Conservation (phyloP, 2,888 invertebrate species). For the Lysandra bellargus region DNA sequence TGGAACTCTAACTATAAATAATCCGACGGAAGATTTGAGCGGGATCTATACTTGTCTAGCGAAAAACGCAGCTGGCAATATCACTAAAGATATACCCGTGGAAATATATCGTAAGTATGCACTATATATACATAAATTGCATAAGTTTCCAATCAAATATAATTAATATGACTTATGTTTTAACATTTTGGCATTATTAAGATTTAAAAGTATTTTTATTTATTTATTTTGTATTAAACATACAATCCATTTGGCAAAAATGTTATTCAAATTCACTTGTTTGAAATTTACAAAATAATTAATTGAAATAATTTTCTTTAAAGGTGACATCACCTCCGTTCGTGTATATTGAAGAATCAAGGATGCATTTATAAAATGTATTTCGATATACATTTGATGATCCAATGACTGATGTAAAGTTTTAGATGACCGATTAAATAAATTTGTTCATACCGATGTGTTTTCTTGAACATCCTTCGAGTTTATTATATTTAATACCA, state of each 20-base stretch:
- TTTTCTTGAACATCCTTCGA: neutral
- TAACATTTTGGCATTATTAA: neutral
- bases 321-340: constrained; percentile 28
- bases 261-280: neutral
- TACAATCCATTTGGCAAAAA: constrained; percentile 13
- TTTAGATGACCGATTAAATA: neutral
- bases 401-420: neutral
- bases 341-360: constrained; percentile 28
- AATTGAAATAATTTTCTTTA: constrained; percentile 25
- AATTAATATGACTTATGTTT: neutral
- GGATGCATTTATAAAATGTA: neutral
- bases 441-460: neutral
- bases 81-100: constrained; percentile 55
- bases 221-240: neutral
- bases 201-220: neutral
- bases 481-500: neutral
- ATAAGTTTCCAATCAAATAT: neutral
- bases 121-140: neutral
- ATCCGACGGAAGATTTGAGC: constrained; percentile 64
- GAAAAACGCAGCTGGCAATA: constrained; percentile 72
- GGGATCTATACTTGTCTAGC: constrained; percentile 81
- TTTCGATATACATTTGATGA: neutral
- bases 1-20: constrained; percentile 63
- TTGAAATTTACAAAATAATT: neutral
- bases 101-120: constrained; percentile 63